phyloP scores from a whole-genome alignment of 2,797 vertebrate genomes.

The Erethizon dorsatum region DNA sequence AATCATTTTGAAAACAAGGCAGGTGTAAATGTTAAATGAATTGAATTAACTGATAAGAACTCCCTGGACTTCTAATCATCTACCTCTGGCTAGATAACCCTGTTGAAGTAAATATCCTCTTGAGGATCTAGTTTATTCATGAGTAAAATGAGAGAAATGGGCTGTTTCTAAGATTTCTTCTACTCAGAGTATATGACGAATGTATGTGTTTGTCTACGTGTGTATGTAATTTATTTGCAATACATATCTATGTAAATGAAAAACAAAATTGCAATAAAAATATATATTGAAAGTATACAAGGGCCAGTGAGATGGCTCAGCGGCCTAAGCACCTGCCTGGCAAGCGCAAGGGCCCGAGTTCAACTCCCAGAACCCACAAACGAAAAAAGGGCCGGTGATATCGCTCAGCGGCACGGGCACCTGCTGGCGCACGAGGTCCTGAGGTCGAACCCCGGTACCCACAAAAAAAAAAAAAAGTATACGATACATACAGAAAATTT shows the following conservation, averaged over 20 bases:
- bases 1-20: not conserved
- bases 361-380: too few relatives aligned
- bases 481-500: not conserved
- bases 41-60: not conserved
- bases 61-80: not conserved
- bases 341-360: too few relatives aligned
- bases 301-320: too few relatives aligned
- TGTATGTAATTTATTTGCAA: not conserved
- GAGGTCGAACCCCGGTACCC: too few relatives aligned
- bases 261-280: not conserved
- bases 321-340: too few relatives aligned
- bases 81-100: not conserved
- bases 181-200: not conserved
- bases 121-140: not conserved
- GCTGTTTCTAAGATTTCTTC: not conserved
- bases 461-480: too few relatives aligned
- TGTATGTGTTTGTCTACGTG: not conserved
- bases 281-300: too few relatives aligned
- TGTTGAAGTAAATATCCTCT: not conserved
- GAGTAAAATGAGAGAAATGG: not conserved
- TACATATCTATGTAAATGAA: not conserved
- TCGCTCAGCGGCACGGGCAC: too few relatives aligned
- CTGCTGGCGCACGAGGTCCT: too few relatives aligned
- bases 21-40: not conserved
- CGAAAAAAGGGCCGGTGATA: too few relatives aligned